Evolutionary conservation across 2,113 vertebrate species (phyloP), one percentile per base, ranked within the genome.

Genomic region (Vireo altiloquus): DNA sequence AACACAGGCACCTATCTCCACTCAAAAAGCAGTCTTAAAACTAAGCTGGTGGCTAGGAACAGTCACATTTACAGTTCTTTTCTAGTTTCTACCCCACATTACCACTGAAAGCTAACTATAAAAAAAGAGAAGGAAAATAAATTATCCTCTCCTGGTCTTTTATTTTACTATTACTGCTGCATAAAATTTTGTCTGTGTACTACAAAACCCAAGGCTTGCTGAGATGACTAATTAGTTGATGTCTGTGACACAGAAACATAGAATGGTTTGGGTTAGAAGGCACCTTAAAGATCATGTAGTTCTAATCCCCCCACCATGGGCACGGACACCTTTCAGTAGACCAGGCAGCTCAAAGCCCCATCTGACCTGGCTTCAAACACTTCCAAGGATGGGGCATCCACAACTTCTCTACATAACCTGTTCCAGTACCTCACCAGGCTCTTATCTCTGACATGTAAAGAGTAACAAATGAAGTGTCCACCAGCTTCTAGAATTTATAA

Each of bases 1-100:
- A 87, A 85, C 81, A 91, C n/a, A 80, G 74, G 46, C 50, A 91
- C 70, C 13, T 19, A 70, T 90, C 54, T 54, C 9, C 50, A 74
- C 78, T 90, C 50, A 83, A 57, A 91, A 90, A 18, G 11, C 46
- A 85, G 25, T n/a, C 88, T 69, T 74, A 79, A 94, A 95, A 76
- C 25, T 82, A 56, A 87, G 57, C 46, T 3, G 1, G 50, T 80
- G 70, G 20, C n/a, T 60, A 78, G n/a, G 33, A 85, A 54, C 33
- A 90, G 57, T 65, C 63, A 77, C 84, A 93, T 42, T 49, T 44
- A 65, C 42, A 77, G 40, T 88, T 74, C 30, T 77, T 88, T 82
- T 84, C 70, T 44, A 52, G 46, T 77, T 15, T 63, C 46, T 79
- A 60, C 12, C 30, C 13, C 15, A 53, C 21, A 23, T n/a, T 42